Conservation (phyloP, 2,888 invertebrate genomes). For the Anarsia innoxiella region DNA sequence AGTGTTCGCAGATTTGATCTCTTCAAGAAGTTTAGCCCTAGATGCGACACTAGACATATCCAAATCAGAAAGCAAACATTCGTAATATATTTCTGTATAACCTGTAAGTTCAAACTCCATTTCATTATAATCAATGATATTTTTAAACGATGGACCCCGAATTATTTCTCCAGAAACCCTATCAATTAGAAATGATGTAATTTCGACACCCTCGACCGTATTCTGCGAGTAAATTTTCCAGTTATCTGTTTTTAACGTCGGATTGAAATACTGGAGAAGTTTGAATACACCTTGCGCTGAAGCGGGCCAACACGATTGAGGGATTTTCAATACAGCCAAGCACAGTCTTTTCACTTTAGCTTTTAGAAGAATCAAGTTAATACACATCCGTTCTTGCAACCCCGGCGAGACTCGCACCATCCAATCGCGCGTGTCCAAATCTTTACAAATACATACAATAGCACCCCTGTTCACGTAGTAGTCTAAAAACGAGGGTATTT, state of each 20-base stretch:
- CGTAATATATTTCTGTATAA: slow-evolving; percentile 57
- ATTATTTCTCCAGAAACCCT: slow-evolving; percentile 57
- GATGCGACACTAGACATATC: slow-evolving; percentile 52
- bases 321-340: slow-evolving; percentile 53
- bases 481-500: slow-evolving; percentile 49
- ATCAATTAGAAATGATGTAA: slow-evolving; percentile 53
- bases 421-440: slow-evolving; percentile 55
- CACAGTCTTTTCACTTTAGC: slow-evolving; percentile 54
- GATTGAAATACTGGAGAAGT: slow-evolving; percentile 62
- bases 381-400: slow-evolving; percentile 55
- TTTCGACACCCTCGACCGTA: slow-evolving; percentile 35
- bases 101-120: slow-evolving; percentile 63
- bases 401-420: slow-evolving; percentile 53
- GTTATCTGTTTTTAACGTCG: slow-evolving; percentile 42
- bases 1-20: slow-evolving; percentile 37
- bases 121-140: slow-evolving; percentile 55
- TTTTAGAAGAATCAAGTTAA: slow-evolving; percentile 46
- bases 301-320: slow-evolving; percentile 46
- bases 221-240: slow-evolving; percentile 61
- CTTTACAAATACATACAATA: slow-evolving; percentile 59
- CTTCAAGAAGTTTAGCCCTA: slow-evolving; percentile 49
- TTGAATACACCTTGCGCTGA: slow-evolving; percentile 55
- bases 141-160: slow-evolving; percentile 54
- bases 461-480: slow-evolving; percentile 61
- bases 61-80: slow-evolving; percentile 43